Percentiles rank a stretch among this genome's conserved stretches.
Conservation (phyloP, 2,113 vertebrate genomes). For the Piaya cayana region DNA sequence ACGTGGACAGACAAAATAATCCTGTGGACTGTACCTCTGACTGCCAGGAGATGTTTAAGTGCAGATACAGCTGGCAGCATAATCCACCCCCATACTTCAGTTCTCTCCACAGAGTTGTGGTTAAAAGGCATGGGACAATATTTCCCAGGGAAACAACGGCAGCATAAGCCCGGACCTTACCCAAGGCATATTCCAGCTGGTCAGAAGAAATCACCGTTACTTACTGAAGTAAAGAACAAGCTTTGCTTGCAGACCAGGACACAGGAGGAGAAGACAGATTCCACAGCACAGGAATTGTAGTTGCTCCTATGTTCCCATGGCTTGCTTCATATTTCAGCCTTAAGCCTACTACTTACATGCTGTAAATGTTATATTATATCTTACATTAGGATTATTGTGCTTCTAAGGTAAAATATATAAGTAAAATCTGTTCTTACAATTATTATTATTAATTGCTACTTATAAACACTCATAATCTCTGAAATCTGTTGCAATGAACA, state of each 20-base stretch:
- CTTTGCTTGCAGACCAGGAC: neutral
- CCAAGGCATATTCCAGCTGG: neutral
- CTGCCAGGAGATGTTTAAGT: neutral
- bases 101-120: neutral
- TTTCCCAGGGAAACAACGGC: neutral
- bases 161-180: neutral
- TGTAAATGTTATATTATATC: neutral
- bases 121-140: fast-evolving
- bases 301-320: neutral
- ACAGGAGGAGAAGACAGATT: neutral
- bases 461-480: neutral
- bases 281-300: neutral
- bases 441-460: neutral
- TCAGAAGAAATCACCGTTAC: neutral
- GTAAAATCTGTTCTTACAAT: neutral
- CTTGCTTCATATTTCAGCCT: neutral
- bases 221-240: neutral
- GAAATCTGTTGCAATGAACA: neutral
- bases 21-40: fast-evolving
- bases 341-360: neutral
- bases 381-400: neutral
- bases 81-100: neutral
- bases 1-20: neutral
- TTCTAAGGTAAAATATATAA: neutral
- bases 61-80: neutral